Evolutionary conservation across 2,113 vertebrate species (phyloP).

Genomic region (Rhizomys pruinosus): DNA sequence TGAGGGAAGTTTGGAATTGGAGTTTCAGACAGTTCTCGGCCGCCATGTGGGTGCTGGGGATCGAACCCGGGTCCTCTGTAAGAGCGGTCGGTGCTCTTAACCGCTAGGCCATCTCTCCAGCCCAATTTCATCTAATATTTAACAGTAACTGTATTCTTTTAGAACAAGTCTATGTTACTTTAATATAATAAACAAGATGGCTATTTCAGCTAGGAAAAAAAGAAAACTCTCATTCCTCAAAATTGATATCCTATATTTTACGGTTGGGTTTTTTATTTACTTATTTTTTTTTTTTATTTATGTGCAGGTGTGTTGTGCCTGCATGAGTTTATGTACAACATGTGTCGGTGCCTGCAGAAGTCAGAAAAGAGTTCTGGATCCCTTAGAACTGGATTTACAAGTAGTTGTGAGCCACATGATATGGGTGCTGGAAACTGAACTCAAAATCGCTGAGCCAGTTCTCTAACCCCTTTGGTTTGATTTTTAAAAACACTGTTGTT

Average conservation of each 20-base stretch:
- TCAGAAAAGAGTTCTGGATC: too few species aligned
- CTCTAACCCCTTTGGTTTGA: not conserved
- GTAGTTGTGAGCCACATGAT: not conserved
- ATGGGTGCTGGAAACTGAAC: not conserved
- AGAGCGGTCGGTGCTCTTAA: too few species aligned
- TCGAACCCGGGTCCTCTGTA: too few species aligned
- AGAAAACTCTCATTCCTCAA: constrained; percentile 18
- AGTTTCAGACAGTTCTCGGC: too few species aligned
- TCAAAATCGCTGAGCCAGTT: not conserved
- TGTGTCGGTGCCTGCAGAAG: not conserved
- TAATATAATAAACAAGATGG: not conserved
- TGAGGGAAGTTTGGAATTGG: too few species aligned
- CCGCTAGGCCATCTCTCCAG: too few species aligned
- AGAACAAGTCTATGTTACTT: constrained; percentile 24
- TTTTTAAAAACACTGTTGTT: not conserved
- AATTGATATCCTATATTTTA: not conserved
- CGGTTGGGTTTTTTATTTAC: not conserved
- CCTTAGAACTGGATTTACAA: not conserved
- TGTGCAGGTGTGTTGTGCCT: too few species aligned
- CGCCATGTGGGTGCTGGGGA: too few species aligned
- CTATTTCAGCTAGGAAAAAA: constrained; percentile 11
- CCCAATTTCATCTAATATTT: constrained; percentile 8
- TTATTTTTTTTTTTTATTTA: not conserved
- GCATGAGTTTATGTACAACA: too few species aligned
- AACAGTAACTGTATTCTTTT: constrained; percentile 25